These are phyloP conservation scores for Neodontobutis hainanensis DNA, from an alignment of 2,113 vertebrate genomes.

Conservation along the genomic window DNA sequence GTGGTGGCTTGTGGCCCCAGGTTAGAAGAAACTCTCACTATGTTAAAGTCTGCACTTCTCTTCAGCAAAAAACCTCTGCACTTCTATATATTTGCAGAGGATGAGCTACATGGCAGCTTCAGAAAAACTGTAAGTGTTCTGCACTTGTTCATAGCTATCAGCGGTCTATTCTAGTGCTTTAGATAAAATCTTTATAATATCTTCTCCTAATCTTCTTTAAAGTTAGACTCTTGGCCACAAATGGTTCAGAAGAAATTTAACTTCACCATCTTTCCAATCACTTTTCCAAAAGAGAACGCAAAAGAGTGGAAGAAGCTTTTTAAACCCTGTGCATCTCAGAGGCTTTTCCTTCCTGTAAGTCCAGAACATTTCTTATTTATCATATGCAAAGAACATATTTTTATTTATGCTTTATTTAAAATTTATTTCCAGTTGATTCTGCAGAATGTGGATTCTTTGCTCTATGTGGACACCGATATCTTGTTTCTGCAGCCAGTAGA, in stretches of 20 bases:
- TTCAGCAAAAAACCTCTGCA: conserved; percentile 87
- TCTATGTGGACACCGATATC: conserved; percentile 96
- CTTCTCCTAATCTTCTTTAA: conserved; percentile 9
- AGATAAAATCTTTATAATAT: no score
- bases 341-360: conserved; percentile 95
- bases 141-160: no score
- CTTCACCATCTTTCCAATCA: conserved; percentile 90
- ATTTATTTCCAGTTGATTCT: conserved; percentile 84
- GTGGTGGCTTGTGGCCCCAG: conserved; percentile 95
- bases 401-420: not conserved
- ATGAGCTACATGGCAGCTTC: conserved; percentile 88
- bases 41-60: conserved; percentile 93
- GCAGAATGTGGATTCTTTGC: conserved; percentile 89
- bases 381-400: not conserved
- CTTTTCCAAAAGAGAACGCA: conserved; percentile 88
- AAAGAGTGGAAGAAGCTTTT: conserved; percentile 96
- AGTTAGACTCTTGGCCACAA: conserved; percentile 87
- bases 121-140: conserved; percentile 80
- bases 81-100: conserved; percentile 95
- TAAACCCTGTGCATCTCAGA: conserved; percentile 96
- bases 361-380: not conserved
- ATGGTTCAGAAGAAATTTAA: conserved; percentile 80
- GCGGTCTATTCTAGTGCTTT: not conserved
- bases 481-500: conserved; percentile 93
- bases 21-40: conserved; percentile 91